A percentile compares a stretch with the other conserved stretches of the same genome.
phyloP scores from a whole-genome alignment of 2,888 invertebrate species.

The Lochmaea crataegi region DNA sequence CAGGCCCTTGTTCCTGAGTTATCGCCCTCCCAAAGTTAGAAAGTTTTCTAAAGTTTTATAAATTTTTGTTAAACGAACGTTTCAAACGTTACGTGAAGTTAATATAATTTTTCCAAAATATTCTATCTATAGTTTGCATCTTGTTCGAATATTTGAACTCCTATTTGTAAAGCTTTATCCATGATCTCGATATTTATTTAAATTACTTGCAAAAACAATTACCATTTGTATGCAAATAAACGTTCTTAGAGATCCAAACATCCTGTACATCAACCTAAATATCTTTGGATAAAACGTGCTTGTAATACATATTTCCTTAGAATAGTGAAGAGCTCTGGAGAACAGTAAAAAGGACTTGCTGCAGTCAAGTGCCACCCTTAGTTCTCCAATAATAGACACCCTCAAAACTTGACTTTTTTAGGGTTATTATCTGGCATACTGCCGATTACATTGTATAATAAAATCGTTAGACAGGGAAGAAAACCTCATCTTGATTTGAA shows the following conservation, averaged over 20 bases:
- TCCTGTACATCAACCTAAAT: conserved; percentile 2
- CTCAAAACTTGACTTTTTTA: conserved; percentile 21
- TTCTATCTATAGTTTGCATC: too few species aligned
- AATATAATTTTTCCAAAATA: too few species aligned
- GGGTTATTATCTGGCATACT: conserved; percentile 25
- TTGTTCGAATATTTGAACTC: neutral
- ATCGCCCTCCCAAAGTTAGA: too few species aligned
- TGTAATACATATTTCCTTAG: conserved; percentile 11
- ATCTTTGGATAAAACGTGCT: conserved; percentile 18
- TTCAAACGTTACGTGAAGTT: too few species aligned
- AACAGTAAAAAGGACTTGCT: conserved; percentile 22
- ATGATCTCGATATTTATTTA: neutral
- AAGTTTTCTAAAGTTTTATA: too few species aligned
- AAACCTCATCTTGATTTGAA: neutral
- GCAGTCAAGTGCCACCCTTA: conserved; percentile 20
- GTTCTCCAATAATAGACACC: conserved; percentile 24
- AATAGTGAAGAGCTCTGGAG: conserved; percentile 14
- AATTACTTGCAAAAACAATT: neutral
- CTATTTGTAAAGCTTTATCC: neutral
- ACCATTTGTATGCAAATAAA: neutral
- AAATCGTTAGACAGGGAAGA: neutral
- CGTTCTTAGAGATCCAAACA: neutral
- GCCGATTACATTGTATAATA: conserved; percentile 12
- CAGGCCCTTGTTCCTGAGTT: too few species aligned
- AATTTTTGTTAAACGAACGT: too few species aligned